Base-by-base conservation (phyloP, 2,113 vertebrate species). In the human (Homo sapiens) region DNA sequence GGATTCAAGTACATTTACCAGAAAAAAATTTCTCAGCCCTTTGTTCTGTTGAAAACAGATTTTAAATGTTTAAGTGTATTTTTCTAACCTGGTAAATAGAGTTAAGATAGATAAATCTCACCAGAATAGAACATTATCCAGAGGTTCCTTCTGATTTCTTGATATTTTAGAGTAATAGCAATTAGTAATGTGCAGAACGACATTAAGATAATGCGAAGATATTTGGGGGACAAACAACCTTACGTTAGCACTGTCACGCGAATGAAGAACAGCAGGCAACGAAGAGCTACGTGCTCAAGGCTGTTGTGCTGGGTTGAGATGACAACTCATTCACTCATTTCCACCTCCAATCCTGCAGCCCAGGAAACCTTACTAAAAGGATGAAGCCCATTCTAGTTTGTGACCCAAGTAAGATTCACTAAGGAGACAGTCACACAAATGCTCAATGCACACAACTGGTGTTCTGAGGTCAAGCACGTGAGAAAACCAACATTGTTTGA, bases 151-250 rank as follows among this genome's bases (percentile, higher is more conserved):
- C 50, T 61, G 52, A 87, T 55, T 38, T 61, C 32, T 59, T 57
- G 78, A 30, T 30, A 6, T 38, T 52, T 76, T 35, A 78, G 50
- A 91, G 43, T 55, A 35, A 55, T 8, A 72, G 27, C 81, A 78
- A 35, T 50, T 25, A 61, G 48, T 38, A 0, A 35, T 45, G 91
- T 76, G 50, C 75, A 96, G 90, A 78, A 96, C 93, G 40, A 40
- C 78, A 61, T 2, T 25, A 83, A 27, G 83, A 64, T 64, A 72
- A 72, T 27, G 27, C 52, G 17, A 30, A 81, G 35, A 43, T 93
- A 5, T 48, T 50, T 45, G 80, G n/a, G 43, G 89, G 84, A 45
- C 66, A 66, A 96, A 64, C 0, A 55, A 38, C 86, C 43, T 12
- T 59, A 3, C 7, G 17, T 32, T 25, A 78, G 55, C 76, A 75